These are phyloP conservation scores for Grammatotria lemairii DNA, from an alignment of 2,113 vertebrate species.

Conservation along the genomic window DNA sequence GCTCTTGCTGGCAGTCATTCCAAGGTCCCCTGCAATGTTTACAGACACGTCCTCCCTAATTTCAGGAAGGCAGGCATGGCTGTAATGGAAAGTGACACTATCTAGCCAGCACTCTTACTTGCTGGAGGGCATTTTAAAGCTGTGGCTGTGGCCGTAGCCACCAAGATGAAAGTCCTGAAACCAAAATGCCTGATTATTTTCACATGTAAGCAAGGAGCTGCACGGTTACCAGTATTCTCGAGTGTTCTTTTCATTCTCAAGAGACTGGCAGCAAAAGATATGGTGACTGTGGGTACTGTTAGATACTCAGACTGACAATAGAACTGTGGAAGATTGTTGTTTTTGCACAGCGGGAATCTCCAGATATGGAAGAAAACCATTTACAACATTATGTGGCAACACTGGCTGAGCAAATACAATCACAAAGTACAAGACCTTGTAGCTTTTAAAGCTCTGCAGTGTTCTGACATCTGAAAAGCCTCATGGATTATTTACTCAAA, in stretches of 20 bases:
- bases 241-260: not conserved
- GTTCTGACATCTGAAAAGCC: not conserved
- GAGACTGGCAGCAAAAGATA: not conserved
- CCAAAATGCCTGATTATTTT: slow-evolving; percentile 23
- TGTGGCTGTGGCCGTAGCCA: slow-evolving; percentile 3
- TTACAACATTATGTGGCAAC: not conserved
- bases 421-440: not conserved
- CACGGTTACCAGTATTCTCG: not conserved
- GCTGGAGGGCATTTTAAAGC: slow-evolving; percentile 43
- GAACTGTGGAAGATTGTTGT: not conserved
- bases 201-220: not conserved
- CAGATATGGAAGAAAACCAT: not conserved
- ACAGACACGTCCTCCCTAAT: slow-evolving; percentile 46
- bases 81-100: slow-evolving; percentile 66
- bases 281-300: not conserved
- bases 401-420: not conserved
- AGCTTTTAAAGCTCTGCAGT: not conserved
- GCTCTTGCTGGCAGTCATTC: slow-evolving; percentile 25
- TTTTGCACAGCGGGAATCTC: not conserved
- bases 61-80: slow-evolving; percentile 29
- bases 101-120: slow-evolving; percentile 45
- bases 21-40: slow-evolving; percentile 52
- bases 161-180: slow-evolving; percentile 15
- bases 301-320: not conserved
- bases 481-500: not conserved